These are phyloP conservation scores for Diorhabda carinulata DNA, from an alignment of 1,140 invertebrate species.

Conservation along the genomic window DNA sequence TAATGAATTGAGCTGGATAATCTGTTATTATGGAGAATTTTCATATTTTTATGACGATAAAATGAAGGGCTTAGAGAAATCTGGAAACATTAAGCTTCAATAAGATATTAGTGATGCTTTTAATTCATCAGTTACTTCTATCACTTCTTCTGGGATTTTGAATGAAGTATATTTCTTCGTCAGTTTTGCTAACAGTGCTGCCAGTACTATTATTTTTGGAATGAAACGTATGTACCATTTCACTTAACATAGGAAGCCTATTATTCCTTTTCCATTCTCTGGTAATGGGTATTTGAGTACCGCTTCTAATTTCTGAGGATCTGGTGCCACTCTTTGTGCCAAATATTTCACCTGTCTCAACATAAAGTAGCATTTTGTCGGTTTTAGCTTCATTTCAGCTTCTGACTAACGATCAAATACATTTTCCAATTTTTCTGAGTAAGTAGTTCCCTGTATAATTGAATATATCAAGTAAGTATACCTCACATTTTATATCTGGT, in stretches of 20 bases:
- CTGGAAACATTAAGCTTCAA: background rate
- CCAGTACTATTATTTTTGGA: background rate
- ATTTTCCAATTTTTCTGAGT: too few species aligned
- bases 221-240: background rate
- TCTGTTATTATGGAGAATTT: too few species aligned
- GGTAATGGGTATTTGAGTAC: background rate
- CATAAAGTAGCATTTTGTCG: too few species aligned
- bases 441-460: too few species aligned
- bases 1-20: too few species aligned
- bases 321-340: background rate
- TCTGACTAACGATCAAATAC: too few species aligned
- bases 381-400: too few species aligned
- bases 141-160: background rate
- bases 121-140: background rate
- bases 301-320: background rate
- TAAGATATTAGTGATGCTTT: background rate
- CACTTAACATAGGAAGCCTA: background rate
- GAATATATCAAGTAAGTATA: background rate
- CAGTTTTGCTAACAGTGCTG: background rate
- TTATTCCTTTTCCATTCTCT: background rate
- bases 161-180: background rate
- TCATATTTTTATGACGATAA: background rate
- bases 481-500: background rate
- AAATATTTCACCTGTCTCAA: background rate
- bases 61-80: background rate